Evolutionary conservation across 1,140 invertebrate genomes (phyloP).

Genomic region (Drosophila chauvacae): DNA sequence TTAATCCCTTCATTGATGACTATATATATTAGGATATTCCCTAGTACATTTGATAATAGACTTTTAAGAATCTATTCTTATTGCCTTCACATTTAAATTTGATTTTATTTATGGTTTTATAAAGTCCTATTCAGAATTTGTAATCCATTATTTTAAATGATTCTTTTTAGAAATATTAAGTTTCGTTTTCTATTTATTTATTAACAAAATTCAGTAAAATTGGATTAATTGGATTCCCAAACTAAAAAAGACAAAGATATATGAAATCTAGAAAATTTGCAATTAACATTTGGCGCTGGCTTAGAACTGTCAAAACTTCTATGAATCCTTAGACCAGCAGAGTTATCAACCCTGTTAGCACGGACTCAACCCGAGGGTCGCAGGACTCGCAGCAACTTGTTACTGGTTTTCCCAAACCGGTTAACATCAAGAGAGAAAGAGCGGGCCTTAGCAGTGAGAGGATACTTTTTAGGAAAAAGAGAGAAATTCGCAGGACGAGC

Average conservation of each 20-base stretch:
- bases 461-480: not conserved
- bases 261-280: not conserved
- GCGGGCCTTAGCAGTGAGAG: slow-evolving; percentile 6
- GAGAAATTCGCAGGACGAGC: slow-evolving; percentile 12
- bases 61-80: not conserved
- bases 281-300: too few relatives aligned
- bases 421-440: not conserved
- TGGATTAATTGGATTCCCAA: not conserved
- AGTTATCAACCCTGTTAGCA: not conserved
- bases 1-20: not conserved
- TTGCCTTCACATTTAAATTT: not conserved
- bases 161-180: not conserved
- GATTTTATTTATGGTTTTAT: not conserved
- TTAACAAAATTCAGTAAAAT: not conserved
- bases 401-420: slow-evolving; percentile 8
- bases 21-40: not conserved
- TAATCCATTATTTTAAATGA: not conserved
- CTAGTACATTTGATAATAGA: too few relatives aligned
- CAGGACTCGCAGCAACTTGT: slow-evolving; percentile 14
- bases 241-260: not conserved
- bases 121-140: not conserved
- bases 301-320: not conserved
- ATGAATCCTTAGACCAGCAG: not conserved
- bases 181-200: not conserved
- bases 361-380: not conserved